Evolutionary conservation across 2,113 vertebrate species (phyloP).

Genomic region (Neoarius graeffei): DNA sequence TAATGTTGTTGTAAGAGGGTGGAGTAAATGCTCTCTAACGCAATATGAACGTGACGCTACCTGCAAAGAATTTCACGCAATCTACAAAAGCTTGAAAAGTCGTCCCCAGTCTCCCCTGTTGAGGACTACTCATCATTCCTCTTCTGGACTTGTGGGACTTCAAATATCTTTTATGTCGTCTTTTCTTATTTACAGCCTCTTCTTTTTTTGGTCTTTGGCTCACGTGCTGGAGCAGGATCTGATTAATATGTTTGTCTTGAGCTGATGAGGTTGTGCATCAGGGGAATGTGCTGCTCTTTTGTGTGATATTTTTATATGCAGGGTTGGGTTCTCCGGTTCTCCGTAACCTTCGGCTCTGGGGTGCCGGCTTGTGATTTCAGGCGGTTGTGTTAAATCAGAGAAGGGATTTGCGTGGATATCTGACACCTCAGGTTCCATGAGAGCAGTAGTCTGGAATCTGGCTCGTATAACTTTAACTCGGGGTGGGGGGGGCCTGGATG

Average conservation of each 20-base stretch:
- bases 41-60: no score
- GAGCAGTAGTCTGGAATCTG: conserved; percentile 64
- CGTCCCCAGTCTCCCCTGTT: no score
- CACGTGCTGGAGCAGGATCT: conserved; percentile 39
- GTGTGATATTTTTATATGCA: conserved; percentile 47
- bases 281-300: conserved; percentile 33
- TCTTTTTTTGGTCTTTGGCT: not conserved
- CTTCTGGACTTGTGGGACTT: not conserved
- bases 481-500: conserved; percentile 8
- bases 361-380: conserved; percentile 59
- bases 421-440: conserved; percentile 61
- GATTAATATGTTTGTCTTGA: conserved; percentile 53
- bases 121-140: not conserved
- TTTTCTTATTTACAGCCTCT: not conserved
- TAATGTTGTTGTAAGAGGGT: no score
- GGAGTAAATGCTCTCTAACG: no score
- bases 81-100: no score
- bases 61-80: no score
- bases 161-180: not conserved
- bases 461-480: conserved; percentile 34
- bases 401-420: conserved; percentile 58
- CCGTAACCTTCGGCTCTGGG: conserved; percentile 25
- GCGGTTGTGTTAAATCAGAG: conserved; percentile 71
- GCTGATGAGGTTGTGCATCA: conserved; percentile 30
- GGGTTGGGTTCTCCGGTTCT: not conserved